These are phyloP conservation scores for Fregetta grallaria DNA, from an alignment of 2,113 vertebrate species.

Conservation along the genomic window DNA sequence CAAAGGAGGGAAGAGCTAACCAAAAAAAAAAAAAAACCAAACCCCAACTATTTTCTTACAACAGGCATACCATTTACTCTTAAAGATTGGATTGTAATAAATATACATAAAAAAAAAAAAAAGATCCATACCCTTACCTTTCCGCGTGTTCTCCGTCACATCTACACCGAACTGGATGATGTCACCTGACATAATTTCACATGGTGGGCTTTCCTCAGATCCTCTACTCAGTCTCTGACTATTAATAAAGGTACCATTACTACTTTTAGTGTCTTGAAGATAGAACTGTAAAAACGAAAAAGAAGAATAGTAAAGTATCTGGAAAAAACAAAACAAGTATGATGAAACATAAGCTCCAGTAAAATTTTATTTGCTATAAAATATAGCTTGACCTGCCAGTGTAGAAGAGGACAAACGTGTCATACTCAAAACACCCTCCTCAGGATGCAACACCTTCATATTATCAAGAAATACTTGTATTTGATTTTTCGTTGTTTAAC, in stretches of 20 bases:
- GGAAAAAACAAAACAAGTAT: neutral
- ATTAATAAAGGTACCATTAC: slow-evolving; percentile 99
- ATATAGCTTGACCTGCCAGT: neutral
- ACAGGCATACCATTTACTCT: neutral
- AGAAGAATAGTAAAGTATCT: neutral
- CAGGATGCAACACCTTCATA: neutral
- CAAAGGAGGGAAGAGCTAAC: neutral
- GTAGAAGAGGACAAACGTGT: neutral
- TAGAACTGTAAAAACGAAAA: slow-evolving; percentile 86
- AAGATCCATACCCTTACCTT: slow-evolving; percentile 84
- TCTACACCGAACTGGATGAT: slow-evolving; percentile 99
- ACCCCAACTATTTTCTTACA: neutral
- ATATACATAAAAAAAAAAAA: neutral
- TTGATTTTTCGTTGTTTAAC: neutral
- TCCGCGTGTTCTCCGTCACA: slow-evolving; percentile 98
- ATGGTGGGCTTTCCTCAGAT: slow-evolving; percentile 98
- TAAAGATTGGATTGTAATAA: neutral
- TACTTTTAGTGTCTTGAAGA: slow-evolving; percentile 99
- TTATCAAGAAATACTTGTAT: neutral
- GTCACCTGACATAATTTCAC: slow-evolving; percentile 97
- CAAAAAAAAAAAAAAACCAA: neutral
- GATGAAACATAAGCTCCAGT: neutral
- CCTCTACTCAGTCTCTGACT: slow-evolving; percentile 98
- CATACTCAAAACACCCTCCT: neutral
- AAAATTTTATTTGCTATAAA: neutral